A percentile compares a stretch with the other conserved stretches of the same genome.
These are phyloP conservation scores for Brachyopa scutellaris DNA, from an alignment of 2,888 invertebrate genomes.

Conservation along the genomic window DNA sequence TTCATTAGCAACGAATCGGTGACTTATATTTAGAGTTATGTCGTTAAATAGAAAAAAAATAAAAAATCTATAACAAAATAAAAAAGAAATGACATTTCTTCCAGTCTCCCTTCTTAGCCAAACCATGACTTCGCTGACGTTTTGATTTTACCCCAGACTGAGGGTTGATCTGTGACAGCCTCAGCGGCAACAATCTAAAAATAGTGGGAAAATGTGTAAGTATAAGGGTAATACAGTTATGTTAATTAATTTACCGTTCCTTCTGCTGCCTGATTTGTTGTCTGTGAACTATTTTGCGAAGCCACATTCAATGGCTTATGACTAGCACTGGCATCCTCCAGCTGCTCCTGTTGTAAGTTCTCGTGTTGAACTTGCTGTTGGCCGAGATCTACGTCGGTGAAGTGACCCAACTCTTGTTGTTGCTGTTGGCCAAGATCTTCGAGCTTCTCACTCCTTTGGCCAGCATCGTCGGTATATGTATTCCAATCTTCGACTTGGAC, in stretches of 20 bases:
- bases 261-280: constrained; percentile 5
- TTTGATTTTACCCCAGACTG: constrained; percentile 76
- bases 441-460: constrained; percentile 65
- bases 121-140: constrained; percentile 75
- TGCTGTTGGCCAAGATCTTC: constrained; percentile 74
- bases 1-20: constrained; percentile 9
- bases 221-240: too few species aligned
- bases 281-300: not conserved
- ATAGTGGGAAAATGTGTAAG: not conserved
- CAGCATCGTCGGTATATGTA: constrained; percentile 35
- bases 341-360: constrained; percentile 64
- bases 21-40: constrained; percentile 23
- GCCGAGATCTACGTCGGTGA: constrained; percentile 27
- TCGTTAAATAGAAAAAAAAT: too few species aligned
- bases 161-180: constrained; percentile 73
- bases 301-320: constrained; percentile 33
- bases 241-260: constrained; percentile 46
- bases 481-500: constrained; percentile 58
- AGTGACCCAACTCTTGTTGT: constrained; percentile 63
- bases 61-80: too few species aligned
- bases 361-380: constrained; percentile 69
- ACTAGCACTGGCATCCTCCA: constrained; percentile 51
- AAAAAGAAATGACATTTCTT: not conserved
- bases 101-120: constrained; percentile 46
- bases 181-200: constrained; percentile 74